Conservation (phyloP, 1,140 invertebrate genomes). For the Drosophila kurseongensis region DNA sequence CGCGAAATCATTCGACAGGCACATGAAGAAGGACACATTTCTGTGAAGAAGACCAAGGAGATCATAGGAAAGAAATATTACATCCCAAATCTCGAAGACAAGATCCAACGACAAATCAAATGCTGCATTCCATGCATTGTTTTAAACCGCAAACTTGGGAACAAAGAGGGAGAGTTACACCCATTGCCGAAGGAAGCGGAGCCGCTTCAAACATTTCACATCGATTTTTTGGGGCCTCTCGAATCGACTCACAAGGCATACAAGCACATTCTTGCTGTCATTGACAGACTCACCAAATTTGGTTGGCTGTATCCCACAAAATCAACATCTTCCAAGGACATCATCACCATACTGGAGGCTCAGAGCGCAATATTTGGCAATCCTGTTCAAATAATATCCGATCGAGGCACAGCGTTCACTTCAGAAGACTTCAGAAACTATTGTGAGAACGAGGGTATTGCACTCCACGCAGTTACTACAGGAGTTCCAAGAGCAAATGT, state of each 20-base stretch:
- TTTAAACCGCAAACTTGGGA: no score
- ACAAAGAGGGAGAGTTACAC: background rate
- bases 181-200: background rate
- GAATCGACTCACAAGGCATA: background rate
- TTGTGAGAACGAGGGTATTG: background rate
- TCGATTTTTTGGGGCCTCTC: no score
- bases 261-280: conserved; percentile 8
- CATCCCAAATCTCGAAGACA: background rate
- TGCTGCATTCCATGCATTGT: no score
- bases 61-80: background rate
- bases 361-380: background rate
- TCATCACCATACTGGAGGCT: background rate
- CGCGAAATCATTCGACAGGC: background rate
- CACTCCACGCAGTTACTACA: background rate
- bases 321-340: background rate
- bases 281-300: conserved; percentile 5
- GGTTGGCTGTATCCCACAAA: no score
- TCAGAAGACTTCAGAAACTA: background rate
- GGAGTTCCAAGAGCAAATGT: conserved; percentile 3
- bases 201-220: conserved; percentile 1
- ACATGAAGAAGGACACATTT: background rate
- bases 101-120: no score
- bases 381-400: background rate
- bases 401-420: background rate
- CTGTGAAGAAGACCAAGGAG: background rate